Evolutionary conservation across 2,888 invertebrate genomes (phyloP), one percentile per base, ranked within the genome.

Genomic region (Sarcophaga rosellei): DNA sequence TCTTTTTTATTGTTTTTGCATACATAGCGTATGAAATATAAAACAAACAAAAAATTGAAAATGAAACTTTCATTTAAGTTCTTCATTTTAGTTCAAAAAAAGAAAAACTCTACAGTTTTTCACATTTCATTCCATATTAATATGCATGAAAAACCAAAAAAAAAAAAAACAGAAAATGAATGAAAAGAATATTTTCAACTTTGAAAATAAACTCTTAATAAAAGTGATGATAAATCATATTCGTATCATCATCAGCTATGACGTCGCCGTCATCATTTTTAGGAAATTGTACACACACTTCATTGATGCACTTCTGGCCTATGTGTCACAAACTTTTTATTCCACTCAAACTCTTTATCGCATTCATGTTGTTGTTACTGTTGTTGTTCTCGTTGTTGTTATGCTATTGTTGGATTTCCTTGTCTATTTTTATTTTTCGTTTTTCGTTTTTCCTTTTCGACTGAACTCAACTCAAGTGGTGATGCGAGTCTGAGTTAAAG

Each of bases 221-320:
- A 68, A 76, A 83, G 79, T 79, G 76, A 83, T 86, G 80, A 86
- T 86, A 86, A 86, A 86, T 86, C 86, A 83, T 86, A 61, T 63
- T 74, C 78, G 17, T 72, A 83, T 85, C 79, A 75, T 82, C 81
- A 76, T 35, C 35, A 35, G 10, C 35, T 35, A 53, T 53, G 53
- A 53, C 5, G 53, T 15, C 15, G 53, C 12, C 17, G 53, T 15
- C 17, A 35, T 35, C 35, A 35, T 35, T 35, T 35, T 82, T 70
- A 79, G 79, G 25, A 86, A 83, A 86, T 86, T 83, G 73, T 88
- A 86, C 57, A 86, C 47, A 86, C 82, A 88, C 88, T 88, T 87
- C 87, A 85, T 86, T 87, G 87, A 86, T 87, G 85, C 87, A 88
- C 88, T 88, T 86, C 84, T 86, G 87, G 88, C 87, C 88, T 88